Evolutionary conservation across 2,113 vertebrate species (phyloP), one percentile per base, ranked within the genome.

Genomic region (Callipepla californica): DNA sequence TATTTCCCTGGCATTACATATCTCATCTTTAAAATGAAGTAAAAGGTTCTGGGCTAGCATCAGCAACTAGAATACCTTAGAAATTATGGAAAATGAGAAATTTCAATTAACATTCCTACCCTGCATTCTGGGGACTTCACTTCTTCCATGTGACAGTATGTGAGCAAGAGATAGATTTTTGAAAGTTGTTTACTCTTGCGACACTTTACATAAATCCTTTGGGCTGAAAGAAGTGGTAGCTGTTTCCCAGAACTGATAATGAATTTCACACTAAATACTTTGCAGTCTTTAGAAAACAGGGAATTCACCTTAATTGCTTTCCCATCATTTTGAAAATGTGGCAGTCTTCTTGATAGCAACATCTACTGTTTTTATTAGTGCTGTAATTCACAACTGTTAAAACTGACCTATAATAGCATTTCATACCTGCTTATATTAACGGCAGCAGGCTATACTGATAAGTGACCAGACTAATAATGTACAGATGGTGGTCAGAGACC

Each of bases 231-330:
- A 65, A 72, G 11, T 36, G 19, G 50, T 77, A 92, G 45, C 67
- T 63, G 5, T 69, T 92, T 92, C 79, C 67, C 63, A 59, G 42
- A 76, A 58, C 75, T 82, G 32, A 74, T 93, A 85, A 94, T 82
- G 67, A 95, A 85, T 80, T 95, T 91, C 87, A 93, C 69, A 44
- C 75, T 91, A 88, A 92, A 85, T 51, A 85, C 79, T 77, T 63
- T 20, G 51, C 73, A 85, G 82, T 77, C 78, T 92, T 81, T 30
- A 85, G 85, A 91, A 91, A 93, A 66, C 62, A 55, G 53, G 42
- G 72, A 84, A 75, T 74, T 92, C 79, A 86, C 63, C 74, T 85
- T 85, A 92, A 90, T 76, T 91, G 42, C 59, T 93, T 70, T 90
- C 73, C 78, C 28, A 63, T 55, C 4, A 63, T 68, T 76, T 92